Conservation (phyloP, 1,140 invertebrate species). For the Oscheius sp. region DNA sequence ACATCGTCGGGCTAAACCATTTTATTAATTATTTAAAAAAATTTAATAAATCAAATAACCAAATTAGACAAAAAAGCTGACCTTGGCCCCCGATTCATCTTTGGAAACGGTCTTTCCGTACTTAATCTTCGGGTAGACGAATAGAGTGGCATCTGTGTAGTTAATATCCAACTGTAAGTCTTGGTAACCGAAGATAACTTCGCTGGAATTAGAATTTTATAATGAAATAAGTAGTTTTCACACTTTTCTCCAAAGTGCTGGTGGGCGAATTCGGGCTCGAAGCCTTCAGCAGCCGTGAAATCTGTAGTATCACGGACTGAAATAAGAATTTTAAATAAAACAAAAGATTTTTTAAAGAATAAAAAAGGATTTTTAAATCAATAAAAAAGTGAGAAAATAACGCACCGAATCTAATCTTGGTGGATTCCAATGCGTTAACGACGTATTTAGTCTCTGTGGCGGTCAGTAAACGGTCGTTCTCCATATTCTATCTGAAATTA, state of each 20-base stretch:
- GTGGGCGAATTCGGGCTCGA: constrained; percentile 84
- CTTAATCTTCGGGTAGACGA: constrained; percentile 71
- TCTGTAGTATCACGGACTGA: neutral
- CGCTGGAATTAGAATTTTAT: constrained; percentile 66
- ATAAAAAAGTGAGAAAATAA: neutral
- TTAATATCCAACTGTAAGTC: constrained; percentile 76
- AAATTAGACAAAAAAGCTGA: neutral
- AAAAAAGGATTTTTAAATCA: constrained; percentile 13
- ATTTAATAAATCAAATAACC: neutral
- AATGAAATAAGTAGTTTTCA: neutral
- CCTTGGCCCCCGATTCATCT: neutral
- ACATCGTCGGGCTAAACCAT: constrained; percentile 76
- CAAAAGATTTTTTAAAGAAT: neutral
- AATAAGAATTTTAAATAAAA: neutral
- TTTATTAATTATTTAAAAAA: neutral
- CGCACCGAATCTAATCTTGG: constrained; percentile 18
- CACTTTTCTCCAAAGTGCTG: constrained; percentile 84
- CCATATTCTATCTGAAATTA: no score
- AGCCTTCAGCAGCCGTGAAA: constrained; percentile 61
- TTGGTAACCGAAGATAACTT: constrained; percentile 88
- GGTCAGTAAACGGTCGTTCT: no score
- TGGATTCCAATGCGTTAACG: neutral
- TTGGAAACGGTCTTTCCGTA: neutral
- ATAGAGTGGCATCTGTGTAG: constrained; percentile 77
- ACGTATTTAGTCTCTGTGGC: no score